Evolutionary conservation across 2,888 invertebrate genomes (phyloP).

Genomic region (Xestia sexstrigata): DNA sequence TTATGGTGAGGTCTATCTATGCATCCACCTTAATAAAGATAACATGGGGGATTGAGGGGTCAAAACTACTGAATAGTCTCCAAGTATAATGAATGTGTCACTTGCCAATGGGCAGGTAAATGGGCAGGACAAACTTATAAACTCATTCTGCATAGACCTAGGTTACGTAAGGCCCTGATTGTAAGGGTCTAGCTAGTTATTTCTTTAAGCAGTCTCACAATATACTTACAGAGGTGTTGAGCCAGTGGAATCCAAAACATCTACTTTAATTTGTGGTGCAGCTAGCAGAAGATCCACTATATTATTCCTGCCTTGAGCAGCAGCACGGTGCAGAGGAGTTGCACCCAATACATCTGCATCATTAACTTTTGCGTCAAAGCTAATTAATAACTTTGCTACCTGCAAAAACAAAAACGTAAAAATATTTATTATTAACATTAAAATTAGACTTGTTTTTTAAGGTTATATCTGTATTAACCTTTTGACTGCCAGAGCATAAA

Average conservation of each 20-base stretch:
- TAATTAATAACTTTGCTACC: slow-evolving; percentile 93
- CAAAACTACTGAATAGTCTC: background rate
- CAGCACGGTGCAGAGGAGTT: slow-evolving; percentile 95
- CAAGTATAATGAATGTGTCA: background rate
- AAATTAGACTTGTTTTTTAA: background rate
- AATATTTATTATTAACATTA: background rate
- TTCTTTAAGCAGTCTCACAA: background rate
- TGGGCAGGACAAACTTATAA: background rate
- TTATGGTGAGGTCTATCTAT: too few relatives aligned
- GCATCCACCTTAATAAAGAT: background rate
- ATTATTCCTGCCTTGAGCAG: slow-evolving; percentile 90
- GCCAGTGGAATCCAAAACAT: slow-evolving; percentile 93
- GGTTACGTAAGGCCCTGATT: background rate
- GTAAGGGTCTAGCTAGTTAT: background rate
- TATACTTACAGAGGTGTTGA: slow-evolving; percentile 93
- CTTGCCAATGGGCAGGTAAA: background rate
- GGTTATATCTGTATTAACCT: background rate
- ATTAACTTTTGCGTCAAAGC: slow-evolving; percentile 93
- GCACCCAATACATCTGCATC: slow-evolving; percentile 92
- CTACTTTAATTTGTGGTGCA: slow-evolving; percentile 88
- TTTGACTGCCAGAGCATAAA: too few relatives aligned
- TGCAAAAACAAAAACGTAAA: slow-evolving; percentile 73
- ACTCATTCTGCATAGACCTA: background rate
- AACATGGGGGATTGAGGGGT: background rate
- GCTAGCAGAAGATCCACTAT: slow-evolving; percentile 93